These are phyloP conservation scores for Pavo muticus DNA, from an alignment of 2,113 vertebrate species.

Conservation along the genomic window DNA sequence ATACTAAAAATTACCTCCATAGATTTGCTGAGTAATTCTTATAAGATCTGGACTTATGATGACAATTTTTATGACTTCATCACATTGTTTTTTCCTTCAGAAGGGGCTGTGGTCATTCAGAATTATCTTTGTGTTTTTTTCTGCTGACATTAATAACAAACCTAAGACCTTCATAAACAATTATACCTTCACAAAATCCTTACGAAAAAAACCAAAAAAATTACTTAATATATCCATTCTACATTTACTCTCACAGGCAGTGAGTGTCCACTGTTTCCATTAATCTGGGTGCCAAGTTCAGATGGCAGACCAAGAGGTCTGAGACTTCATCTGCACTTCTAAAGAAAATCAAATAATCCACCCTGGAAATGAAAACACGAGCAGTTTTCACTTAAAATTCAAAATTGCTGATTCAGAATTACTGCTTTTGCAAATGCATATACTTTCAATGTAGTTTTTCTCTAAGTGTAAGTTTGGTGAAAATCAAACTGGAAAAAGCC, in stretches of 20 bases:
- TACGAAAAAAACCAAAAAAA: neutral
- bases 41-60: neutral
- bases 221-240: neutral
- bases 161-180: neutral
- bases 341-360: neutral
- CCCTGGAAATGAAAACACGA: neutral
- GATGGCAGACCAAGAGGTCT: neutral
- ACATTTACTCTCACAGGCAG: neutral
- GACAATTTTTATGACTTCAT: neutral
- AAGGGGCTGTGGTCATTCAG: neutral
- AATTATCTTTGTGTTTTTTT: neutral
- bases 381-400: neutral
- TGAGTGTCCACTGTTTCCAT: neutral
- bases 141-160: neutral
- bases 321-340: neutral
- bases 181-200: neutral
- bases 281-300: neutral
- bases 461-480: rapidly evolving
- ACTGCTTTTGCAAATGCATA: neutral
- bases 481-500: neutral
- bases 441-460: neutral
- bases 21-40: neutral
- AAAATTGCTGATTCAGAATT: neutral
- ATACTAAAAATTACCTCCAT: neutral
- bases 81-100: neutral